Base-by-base conservation (phyloP, 1,140 invertebrate species). In the Macrobrachium nipponense region DNA sequence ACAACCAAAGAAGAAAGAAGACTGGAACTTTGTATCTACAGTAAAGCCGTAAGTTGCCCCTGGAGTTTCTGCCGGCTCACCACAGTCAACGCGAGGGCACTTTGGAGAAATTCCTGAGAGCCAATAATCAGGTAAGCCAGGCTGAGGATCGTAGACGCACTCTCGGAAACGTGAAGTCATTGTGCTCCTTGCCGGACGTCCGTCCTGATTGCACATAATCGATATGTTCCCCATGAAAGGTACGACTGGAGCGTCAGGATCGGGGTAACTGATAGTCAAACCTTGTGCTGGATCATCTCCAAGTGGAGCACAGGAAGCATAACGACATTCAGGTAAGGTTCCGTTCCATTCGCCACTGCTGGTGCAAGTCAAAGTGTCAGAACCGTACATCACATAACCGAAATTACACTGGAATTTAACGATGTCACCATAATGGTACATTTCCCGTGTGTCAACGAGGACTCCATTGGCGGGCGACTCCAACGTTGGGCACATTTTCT, bases 1-100 rank as follows among this genome's bases (percentile, higher is more conserved):
- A 91, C 98, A 99, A 60, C 96, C 96, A 90, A 99, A 99, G 93
- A 96, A 97, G 92, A 98, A 99, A 2, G 95, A 97, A 44, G 96
- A 96, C 91, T 97, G 95, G 90, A 95, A 98, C 90, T 95, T 95
- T 0, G 97, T 98, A 90, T 98, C 97, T 17, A 94, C 91, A 89
- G 95, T 96, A 91, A 95, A 94, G 12, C 97, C 97, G 89, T 98
- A 98, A 91, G 96, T 96, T 17, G 97, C 97, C 64, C 98, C 97
- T n/a, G 96, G 95, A 51, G 96, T 97, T 66, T 96, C 94, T 90
- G 95, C 93, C 36, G 97, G 97, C 62, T 94, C 90, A 20, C 97
- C 97, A 91, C 97, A 98, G 90, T 98, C 95, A 60, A 95, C 93
- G 90, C 96, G 93, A 10, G 96, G 96, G 91, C 97, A 99, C 64